Percentiles rank a stretch among this genome's conserved stretches.
Evolutionary conservation across 2,797 vertebrate species (phyloP).

Genomic region (Anabacerthia variegaticeps): DNA sequence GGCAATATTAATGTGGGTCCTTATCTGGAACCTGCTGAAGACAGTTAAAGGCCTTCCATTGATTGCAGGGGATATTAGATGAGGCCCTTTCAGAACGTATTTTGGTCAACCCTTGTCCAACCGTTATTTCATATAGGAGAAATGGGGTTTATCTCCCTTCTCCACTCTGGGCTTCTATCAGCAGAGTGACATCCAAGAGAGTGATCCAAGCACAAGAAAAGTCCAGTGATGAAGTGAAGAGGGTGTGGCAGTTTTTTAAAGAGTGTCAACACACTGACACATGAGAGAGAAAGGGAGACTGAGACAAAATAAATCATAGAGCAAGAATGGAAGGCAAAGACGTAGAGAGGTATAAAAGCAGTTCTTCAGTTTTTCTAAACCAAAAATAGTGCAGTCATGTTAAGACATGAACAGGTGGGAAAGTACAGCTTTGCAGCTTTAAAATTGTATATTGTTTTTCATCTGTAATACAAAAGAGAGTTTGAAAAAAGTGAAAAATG

Average conservation of each 20-base stretch:
- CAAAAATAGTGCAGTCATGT: conserved; percentile 71
- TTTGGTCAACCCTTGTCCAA: conserved; percentile 40
- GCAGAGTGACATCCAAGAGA: conserved; percentile 47
- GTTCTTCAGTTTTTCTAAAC: conserved; percentile 23
- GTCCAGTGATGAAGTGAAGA: conserved; percentile 8
- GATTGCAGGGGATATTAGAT: conserved; percentile 44
- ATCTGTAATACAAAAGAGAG: conserved; percentile 59
- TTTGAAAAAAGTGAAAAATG: conserved; percentile 47
- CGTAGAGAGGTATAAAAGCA: background rate
- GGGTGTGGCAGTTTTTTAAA: conserved; percentile 52
- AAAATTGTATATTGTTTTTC: conserved; percentile 65
- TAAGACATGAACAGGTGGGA: conserved; percentile 72
- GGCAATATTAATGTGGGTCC: background rate
- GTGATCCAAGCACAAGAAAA: conserved; percentile 17
- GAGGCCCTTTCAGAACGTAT: conserved; percentile 31
- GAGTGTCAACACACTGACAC: conserved; percentile 29
- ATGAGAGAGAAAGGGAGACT: conserved; percentile 2
- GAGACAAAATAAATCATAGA: conserved; percentile 62
- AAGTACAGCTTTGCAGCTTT: conserved; percentile 66
- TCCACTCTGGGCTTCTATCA: conserved; percentile 59
- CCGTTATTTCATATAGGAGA: conserved; percentile 58
- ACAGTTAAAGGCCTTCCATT: conserved; percentile 52
- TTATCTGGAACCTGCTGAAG: conserved; percentile 60
- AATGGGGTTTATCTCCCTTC: conserved; percentile 59
- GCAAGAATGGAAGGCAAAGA: conserved; percentile 23